A percentile compares a stretch with the other conserved stretches of the same genome.
Evolutionary conservation across 2,888 invertebrate species (phyloP).

Genomic region (Geotrupes spiniger): DNA sequence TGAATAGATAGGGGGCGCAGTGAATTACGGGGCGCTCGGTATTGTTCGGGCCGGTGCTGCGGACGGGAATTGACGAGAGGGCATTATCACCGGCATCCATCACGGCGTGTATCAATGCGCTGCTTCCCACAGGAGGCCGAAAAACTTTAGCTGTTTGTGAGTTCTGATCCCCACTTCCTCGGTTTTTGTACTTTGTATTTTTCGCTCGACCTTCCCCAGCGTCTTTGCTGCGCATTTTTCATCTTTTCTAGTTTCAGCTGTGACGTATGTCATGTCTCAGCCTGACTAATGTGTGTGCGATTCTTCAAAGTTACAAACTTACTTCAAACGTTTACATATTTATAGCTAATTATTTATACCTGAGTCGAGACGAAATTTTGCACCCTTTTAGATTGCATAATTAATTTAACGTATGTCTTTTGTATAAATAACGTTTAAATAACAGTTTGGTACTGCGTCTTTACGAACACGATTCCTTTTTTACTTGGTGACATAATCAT

Average conservation of each 20-base stretch:
- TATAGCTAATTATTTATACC: constrained; percentile 13
- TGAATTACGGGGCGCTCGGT: constrained; percentile 50
- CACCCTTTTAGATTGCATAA: not conserved
- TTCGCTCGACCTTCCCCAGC: constrained; percentile 37
- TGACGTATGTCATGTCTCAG: constrained; percentile 50
- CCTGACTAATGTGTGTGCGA: constrained; percentile 34
- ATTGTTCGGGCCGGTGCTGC: constrained; percentile 57
- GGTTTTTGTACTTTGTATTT: constrained; percentile 46
- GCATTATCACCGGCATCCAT: constrained; percentile 56
- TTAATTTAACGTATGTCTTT: too few species aligned
- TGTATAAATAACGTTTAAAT: too few species aligned
- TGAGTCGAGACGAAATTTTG: not conserved
- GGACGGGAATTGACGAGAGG: constrained; percentile 55
- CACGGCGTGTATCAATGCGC: constrained; percentile 53
- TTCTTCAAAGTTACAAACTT: constrained; percentile 28
- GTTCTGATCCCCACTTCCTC: constrained; percentile 23
- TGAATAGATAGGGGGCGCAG: constrained; percentile 50
- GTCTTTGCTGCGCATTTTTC: constrained; percentile 48
- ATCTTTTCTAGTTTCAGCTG: constrained; percentile 49
- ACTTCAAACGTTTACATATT: constrained; percentile 13
- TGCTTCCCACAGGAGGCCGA: constrained; percentile 49
- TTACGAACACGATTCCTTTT: too few species aligned
- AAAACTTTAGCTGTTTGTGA: constrained; percentile 41
- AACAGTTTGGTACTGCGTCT: too few species aligned
- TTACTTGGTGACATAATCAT: too few species aligned